Percentiles rank a stretch among this genome's conserved stretches.
These are phyloP conservation scores for Acleris literana DNA, from an alignment of 2,888 invertebrate species.

Conservation along the genomic window DNA sequence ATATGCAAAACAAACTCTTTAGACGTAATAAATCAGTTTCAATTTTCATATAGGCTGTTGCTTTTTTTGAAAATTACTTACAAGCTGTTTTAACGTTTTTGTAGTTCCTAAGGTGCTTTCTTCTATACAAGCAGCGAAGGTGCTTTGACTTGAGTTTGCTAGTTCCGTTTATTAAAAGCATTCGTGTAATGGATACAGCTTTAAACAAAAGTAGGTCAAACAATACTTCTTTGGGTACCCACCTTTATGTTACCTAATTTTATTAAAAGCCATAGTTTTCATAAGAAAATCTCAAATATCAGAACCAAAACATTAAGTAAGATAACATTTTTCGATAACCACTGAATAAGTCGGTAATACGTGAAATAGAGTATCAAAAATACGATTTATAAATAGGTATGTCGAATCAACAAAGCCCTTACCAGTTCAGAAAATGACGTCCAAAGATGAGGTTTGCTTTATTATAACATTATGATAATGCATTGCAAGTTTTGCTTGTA, in stretches of 20 bases:
- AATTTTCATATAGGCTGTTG: too few species aligned
- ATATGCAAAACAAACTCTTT: neutral
- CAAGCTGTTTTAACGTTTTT: conserved; percentile 16
- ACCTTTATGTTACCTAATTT: too few species aligned
- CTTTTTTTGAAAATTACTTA: conserved; percentile 3
- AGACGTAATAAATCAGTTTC: too few species aligned
- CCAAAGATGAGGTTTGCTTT: conserved; percentile 60
- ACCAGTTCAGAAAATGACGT: conserved; percentile 75
- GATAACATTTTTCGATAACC: too few species aligned
- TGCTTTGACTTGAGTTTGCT: neutral
- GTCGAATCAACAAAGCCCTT: conserved; percentile 64
- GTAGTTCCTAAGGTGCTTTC: neutral
- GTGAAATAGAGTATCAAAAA: conserved; percentile 7
- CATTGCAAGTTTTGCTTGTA: conserved; percentile 50
- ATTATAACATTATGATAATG: conserved; percentile 55
- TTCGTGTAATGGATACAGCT: neutral
- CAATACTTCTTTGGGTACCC: too few species aligned
- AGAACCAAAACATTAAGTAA: too few species aligned
- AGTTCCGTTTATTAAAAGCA: neutral
- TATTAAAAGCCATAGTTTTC: too few species aligned
- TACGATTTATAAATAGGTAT: conserved; percentile 1
- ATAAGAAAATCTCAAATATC: too few species aligned
- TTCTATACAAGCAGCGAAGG: neutral
- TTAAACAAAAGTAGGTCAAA: too few species aligned
- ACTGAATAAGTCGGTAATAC: too few species aligned